A percentile compares a stretch with the other conserved stretches of the same genome.
Evolutionary conservation across 2,888 invertebrate species (phyloP).

Genomic region (Phymatocera aterrima): DNA sequence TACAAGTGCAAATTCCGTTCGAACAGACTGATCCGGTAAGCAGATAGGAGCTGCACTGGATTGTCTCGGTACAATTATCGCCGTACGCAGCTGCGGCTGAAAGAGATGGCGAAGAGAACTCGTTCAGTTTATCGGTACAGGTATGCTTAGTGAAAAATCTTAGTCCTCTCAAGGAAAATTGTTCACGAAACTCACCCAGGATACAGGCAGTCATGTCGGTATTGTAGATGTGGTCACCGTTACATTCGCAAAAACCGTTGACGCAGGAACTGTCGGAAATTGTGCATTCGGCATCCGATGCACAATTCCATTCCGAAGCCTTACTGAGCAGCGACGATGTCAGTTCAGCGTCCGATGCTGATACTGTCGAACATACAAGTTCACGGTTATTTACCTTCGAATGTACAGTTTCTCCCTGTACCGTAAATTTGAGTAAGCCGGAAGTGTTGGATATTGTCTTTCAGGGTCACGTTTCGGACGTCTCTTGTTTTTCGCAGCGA

Average conservation of each 20-base stretch:
- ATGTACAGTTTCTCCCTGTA: neutral
- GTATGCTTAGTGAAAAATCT: no score
- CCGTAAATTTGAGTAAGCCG: no score
- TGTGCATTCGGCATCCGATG: slow-evolving; percentile 52
- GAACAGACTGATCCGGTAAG: slow-evolving; percentile 58
- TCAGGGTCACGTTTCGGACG: no score
- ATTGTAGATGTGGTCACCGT: slow-evolving; percentile 54
- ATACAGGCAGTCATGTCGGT: slow-evolving; percentile 59
- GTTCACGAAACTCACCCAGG: slow-evolving; percentile 53
- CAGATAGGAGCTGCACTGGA: slow-evolving; percentile 62
- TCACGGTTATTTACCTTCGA: neutral
- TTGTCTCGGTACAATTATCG: slow-evolving; percentile 59
- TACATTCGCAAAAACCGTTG: slow-evolving; percentile 57
- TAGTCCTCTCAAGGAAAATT: neutral
- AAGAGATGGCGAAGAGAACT: neutral
- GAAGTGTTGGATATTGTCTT: no score
- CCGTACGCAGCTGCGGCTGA: slow-evolving; percentile 58
- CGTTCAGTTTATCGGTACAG: neutral
- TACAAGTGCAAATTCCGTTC: slow-evolving; percentile 58
- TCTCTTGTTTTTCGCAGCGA: no score
- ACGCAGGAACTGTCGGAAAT: slow-evolving; percentile 54
- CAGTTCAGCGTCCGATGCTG: neutral
- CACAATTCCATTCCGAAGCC: slow-evolving; percentile 50
- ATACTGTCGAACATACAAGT: neutral
- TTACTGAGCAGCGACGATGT: neutral